Percentiles rank a stretch among this genome's conserved stretches.
phyloP scores from a whole-genome alignment of 2,797 vertebrate genomes.

The Enteromius paludinosus region DNA sequence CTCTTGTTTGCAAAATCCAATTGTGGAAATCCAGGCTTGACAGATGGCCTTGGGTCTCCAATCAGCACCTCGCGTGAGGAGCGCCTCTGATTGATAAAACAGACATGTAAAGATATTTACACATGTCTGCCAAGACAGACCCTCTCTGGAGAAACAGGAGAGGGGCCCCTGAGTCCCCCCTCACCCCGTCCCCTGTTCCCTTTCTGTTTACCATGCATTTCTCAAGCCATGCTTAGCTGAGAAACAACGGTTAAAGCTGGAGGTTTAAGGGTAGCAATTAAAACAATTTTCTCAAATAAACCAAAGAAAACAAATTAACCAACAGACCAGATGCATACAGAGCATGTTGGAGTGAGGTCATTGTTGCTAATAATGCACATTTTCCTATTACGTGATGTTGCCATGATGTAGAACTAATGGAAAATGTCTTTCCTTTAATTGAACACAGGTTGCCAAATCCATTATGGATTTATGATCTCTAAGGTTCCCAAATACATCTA shows the following conservation, averaged over 20 bases:
- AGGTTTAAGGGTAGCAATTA: slow-evolving; percentile 68
- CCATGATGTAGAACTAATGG: slow-evolving; percentile 46
- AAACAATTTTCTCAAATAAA: slow-evolving; percentile 72
- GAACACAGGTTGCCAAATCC: slow-evolving; percentile 2
- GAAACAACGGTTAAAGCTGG: slow-evolving; percentile 37
- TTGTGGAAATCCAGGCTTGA: slow-evolving; percentile 60
- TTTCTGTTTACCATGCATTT: slow-evolving; percentile 43
- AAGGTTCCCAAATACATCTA: not conserved
- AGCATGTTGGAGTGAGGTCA: slow-evolving; percentile 71
- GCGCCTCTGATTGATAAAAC: slow-evolving; percentile 73
- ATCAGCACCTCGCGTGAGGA: slow-evolving; percentile 72
- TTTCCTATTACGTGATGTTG: slow-evolving; percentile 71
- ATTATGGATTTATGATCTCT: not conserved
- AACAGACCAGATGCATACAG: slow-evolving; percentile 71
- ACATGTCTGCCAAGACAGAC: slow-evolving; percentile 67
- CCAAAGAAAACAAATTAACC: slow-evolving; percentile 65
- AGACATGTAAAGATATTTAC: slow-evolving; percentile 74
- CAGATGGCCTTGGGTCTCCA: slow-evolving; percentile 73
- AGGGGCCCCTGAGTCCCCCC: slow-evolving; percentile 38
- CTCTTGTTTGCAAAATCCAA: slow-evolving; percentile 44
- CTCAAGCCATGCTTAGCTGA: slow-evolving; percentile 49
- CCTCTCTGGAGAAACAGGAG: slow-evolving; percentile 49
- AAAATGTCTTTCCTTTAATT: slow-evolving; percentile 28
- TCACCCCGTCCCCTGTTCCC: slow-evolving; percentile 14
- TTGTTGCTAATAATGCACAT: slow-evolving; percentile 74